Evolutionary conservation across 2,888 invertebrate species (phyloP).

Genomic region (Netelia melanura): DNA sequence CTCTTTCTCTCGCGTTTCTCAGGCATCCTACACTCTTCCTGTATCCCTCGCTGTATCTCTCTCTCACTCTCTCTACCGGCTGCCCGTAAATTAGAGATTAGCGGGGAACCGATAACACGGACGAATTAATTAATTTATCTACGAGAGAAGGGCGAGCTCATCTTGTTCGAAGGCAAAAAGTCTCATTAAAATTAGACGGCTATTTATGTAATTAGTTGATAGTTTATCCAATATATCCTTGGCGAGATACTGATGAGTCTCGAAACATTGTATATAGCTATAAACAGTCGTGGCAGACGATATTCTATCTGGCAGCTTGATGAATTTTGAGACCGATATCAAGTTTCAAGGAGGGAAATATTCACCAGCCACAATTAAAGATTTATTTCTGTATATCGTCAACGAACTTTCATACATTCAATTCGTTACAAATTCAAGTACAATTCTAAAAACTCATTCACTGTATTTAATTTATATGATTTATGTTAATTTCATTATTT

Average conservation of each 20-base stretch:
- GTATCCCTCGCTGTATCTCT: constrained; percentile 43
- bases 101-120: constrained; percentile 66
- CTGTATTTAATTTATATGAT: not conserved
- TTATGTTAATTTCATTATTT: not conserved
- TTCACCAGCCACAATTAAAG: not conserved
- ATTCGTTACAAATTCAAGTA: not conserved
- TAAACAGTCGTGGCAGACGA: constrained; percentile 18
- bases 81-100: constrained; percentile 69
- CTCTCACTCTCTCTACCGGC: constrained; percentile 41
- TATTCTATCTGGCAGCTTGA: constrained; percentile 16
- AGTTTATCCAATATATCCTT: constrained; percentile 56
- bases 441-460: not conserved
- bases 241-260: constrained; percentile 43
- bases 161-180: constrained; percentile 57
- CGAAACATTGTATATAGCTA: constrained; percentile 32
- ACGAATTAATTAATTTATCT: constrained; percentile 70
- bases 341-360: constrained; percentile 24
- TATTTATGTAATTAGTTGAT: constrained; percentile 67
- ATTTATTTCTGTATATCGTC: not conserved
- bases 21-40: not conserved
- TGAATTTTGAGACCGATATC: constrained; percentile 9
- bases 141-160: constrained; percentile 45
- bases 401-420: not conserved
- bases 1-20: too few relatives aligned
- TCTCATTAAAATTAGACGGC: constrained; percentile 69